Percentiles rank a stretch among this genome's conserved stretches.
phyloP scores from a whole-genome alignment of 2,888 invertebrate species.

The Ichneumon xanthorius region DNA sequence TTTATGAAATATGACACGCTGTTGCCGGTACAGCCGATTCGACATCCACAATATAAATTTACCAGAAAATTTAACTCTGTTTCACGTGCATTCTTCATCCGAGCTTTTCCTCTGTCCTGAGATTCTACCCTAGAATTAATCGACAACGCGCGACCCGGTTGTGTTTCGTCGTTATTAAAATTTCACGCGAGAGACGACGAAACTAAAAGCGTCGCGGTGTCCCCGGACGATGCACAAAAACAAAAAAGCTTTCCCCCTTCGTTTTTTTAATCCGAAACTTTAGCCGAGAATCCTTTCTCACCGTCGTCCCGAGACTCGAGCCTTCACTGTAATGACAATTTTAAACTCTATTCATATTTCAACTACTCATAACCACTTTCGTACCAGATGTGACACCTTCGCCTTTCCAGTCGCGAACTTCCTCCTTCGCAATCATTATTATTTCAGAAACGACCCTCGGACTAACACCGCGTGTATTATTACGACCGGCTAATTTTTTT shows the following conservation, averaged over 20 bases:
- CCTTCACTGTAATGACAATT: conserved; percentile 73
- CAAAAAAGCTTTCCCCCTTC: conserved; percentile 25
- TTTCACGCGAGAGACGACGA: conserved; percentile 48
- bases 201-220: conserved; percentile 56
- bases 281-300: conserved; percentile 52
- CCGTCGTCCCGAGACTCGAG: conserved; percentile 68
- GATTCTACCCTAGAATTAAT: conserved; percentile 63
- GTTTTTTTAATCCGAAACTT: conserved; percentile 41
- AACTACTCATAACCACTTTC: conserved; percentile 82
- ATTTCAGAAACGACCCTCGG: conserved; percentile 10
- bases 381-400: conserved; percentile 61
- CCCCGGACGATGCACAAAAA: conserved; percentile 58
- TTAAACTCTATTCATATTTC: conserved; percentile 84
- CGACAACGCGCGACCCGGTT: conserved; percentile 43
- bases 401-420: conserved; percentile 52
- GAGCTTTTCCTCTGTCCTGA: conserved; percentile 61
- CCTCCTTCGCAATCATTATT: conserved; percentile 65
- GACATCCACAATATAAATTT: conserved; percentile 55
- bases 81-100: conserved; percentile 1
- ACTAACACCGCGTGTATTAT: conserved; percentile 27
- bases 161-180: conserved; percentile 42
- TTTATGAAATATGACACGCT: conserved; percentile 67
- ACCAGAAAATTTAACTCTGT: conserved; percentile 35
- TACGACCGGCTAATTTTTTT: conserved; percentile 6
- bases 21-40: conserved; percentile 70